Evolutionary conservation across 2,888 invertebrate species (phyloP), one percentile per base, ranked within the genome.

Genomic region (Troides aeacus): DNA sequence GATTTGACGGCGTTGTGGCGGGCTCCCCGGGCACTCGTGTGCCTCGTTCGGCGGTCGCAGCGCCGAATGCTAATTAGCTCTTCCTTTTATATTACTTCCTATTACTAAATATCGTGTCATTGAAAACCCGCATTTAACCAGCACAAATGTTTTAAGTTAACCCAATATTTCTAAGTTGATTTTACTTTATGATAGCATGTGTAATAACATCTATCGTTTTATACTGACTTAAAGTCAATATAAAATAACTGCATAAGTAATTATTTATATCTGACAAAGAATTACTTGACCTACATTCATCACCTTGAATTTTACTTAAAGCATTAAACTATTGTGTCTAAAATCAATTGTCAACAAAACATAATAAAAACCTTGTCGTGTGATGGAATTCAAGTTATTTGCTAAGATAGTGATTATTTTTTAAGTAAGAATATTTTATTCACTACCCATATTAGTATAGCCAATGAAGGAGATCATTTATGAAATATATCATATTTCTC

Each of bases 11-110:
- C 76, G 73, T 74, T 77, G 71, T 73, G 74, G 76, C 73, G 73
- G 72, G 78, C 79, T 76, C 74, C 78, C 78, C 78, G 79, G 77
- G 79, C 79, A 80, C 84, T 88, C 86, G 82, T 85, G 86, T 82
- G 82, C 80, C 82, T 81, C 85, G 82, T 79, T 84, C 79, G 74
- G 79, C 81, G 80, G 77, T 81, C 78, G 84, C 84, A 83, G 86
- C 85, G 84, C 81, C 83, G 87, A 87, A 90, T 92, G 85, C 81
- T 88, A 90, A 92, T 90, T 89, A 90, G 83, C 81, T 86, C 86
- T 88, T 91, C 90, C 89, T 86, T 86, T 81, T 81, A 83, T 77
- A 84, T 82, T 80, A 87, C 86, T 90, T 89, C 88, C 88, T 87
- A 87, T 84, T 80, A 79, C 77, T 81, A 77, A 79, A 82, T 75